Conservation (phyloP, 2,797 vertebrate species). For the Melanotaenia trifasciata region DNA sequence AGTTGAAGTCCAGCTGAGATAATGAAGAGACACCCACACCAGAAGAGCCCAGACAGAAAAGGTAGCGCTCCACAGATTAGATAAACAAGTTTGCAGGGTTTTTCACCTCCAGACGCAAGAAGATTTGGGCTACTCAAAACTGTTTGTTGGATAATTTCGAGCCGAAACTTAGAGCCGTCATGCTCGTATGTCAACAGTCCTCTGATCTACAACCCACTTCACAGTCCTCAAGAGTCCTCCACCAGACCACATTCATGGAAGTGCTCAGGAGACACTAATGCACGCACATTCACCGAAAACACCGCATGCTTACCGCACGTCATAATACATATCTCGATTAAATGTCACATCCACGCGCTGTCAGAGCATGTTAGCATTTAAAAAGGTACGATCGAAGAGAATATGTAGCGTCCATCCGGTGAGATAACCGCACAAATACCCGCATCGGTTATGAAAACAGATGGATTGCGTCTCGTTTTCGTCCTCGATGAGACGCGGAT, state of each 20-base stretch:
- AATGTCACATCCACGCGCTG: constrained; percentile 11
- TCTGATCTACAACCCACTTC: background rate
- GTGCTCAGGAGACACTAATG: constrained; percentile 5
- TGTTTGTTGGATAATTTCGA: background rate
- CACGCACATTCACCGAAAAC: constrained; percentile 2
- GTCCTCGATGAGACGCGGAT: constrained; percentile 1
- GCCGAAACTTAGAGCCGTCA: background rate
- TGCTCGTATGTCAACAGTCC: background rate
- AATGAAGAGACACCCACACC: constrained; percentile 1
- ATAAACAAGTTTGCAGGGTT: constrained; percentile 35
- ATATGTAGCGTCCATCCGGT: constrained; percentile 12
- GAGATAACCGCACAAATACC: background rate
- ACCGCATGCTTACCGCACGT: constrained; percentile 1
- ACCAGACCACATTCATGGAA: constrained; percentile 1
- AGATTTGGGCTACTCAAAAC: background rate
- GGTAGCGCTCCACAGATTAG: constrained; percentile 33
- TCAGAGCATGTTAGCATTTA: constrained; percentile 14
- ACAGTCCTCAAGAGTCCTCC: constrained; percentile 19
- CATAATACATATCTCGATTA: background rate
- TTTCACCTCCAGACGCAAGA: background rate
- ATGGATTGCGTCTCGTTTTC: constrained; percentile 24
- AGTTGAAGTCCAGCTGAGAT: constrained; percentile 45
- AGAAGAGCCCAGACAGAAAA: constrained; percentile 17
- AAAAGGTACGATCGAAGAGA: constrained; percentile 18
- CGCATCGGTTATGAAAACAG: constrained; percentile 8